Conservation (phyloP, 2,888 invertebrate species). For the Ochropleura leucogaster region DNA sequence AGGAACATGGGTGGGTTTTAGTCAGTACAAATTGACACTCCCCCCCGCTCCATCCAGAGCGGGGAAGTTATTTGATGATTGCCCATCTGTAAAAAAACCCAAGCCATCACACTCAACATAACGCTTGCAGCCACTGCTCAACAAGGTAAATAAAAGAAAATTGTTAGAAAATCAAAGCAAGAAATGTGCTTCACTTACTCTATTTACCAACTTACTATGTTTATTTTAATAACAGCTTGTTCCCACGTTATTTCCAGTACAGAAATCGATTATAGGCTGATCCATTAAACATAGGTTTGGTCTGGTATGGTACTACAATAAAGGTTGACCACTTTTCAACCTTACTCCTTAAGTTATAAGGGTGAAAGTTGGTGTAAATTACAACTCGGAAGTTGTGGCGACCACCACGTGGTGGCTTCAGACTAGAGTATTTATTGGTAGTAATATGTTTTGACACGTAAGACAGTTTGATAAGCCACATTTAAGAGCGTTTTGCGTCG, state of each 20-base stretch:
- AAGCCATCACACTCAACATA: neutral
- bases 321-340: neutral
- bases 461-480: neutral
- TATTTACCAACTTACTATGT: neutral
- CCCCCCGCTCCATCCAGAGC: too few species aligned
- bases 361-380: neutral
- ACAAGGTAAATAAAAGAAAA: too few species aligned
- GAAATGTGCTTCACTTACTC: neutral
- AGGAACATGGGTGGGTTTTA: too few species aligned
- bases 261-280: neutral
- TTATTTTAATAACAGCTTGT: constrained; percentile 5
- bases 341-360: neutral
- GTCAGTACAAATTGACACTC: too few species aligned
- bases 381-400: neutral
- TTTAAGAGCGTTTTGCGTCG: neutral
- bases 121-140: neutral
- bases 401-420: neutral
- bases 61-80: too few species aligned
- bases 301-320: neutral
- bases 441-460: neutral
- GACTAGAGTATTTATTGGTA: constrained; percentile 1
- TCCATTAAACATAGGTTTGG: neutral
- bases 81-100: too few species aligned
- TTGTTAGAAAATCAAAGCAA: neutral
- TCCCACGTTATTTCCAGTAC: neutral